A percentile compares a stretch with the other conserved stretches of the same genome.
These are phyloP conservation scores for Colletes latitarsis DNA, from an alignment of 1,140 invertebrate genomes.

Conservation along the genomic window DNA sequence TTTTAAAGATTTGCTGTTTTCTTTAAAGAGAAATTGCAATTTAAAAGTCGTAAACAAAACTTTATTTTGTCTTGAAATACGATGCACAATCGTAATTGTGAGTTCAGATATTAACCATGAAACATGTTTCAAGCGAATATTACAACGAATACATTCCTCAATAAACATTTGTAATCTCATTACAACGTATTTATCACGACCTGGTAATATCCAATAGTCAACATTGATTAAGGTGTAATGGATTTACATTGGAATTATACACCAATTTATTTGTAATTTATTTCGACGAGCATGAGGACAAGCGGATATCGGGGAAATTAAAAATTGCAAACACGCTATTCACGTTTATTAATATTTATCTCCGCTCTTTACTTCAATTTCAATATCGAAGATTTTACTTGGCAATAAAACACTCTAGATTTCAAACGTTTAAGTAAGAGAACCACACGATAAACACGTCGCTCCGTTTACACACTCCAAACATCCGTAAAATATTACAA, in stretches of 20 bases:
- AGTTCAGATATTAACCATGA: background rate
- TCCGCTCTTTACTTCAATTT: background rate
- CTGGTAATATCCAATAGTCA: conserved; percentile 11
- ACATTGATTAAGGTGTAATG: conserved; percentile 13
- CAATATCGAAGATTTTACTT: background rate
- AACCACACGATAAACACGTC: too few relatives aligned
- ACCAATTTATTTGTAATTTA: conserved; percentile 5
- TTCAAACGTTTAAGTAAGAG: too few relatives aligned
- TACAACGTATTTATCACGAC: conserved; percentile 10
- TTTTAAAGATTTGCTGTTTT: too few relatives aligned
- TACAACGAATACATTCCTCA: background rate
- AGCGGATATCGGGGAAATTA: background rate
- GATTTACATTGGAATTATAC: conserved; percentile 5
- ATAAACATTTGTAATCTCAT: conserved; percentile 20
- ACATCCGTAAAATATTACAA: too few relatives aligned
- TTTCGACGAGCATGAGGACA: too few relatives aligned
- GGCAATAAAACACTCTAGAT: background rate
- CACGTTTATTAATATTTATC: background rate
- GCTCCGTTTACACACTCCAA: too few relatives aligned
- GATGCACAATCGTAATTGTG: background rate
- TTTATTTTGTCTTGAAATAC: background rate
- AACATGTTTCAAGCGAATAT: background rate
- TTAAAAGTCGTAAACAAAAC: too few relatives aligned
- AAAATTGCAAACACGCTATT: background rate
- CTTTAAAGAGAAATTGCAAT: too few relatives aligned